Evolutionary conservation across 2,113 vertebrate species (phyloP).

Genomic region (Spea multiplicata): DNA sequence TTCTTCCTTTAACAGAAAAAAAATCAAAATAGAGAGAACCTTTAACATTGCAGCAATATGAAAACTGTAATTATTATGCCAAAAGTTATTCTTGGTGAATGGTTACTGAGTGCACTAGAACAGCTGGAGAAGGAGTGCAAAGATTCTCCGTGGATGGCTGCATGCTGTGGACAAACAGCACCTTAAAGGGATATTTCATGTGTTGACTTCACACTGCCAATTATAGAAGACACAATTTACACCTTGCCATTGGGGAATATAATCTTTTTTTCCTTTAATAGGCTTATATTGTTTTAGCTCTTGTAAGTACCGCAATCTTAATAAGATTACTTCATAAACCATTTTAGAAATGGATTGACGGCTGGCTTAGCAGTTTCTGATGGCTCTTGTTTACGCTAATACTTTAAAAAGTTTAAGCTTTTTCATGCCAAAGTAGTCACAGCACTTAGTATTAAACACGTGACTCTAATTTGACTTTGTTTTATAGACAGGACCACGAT

Average conservation of each 20-base stretch:
- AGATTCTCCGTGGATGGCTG: background rate
- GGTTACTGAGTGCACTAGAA: constrained; percentile 20
- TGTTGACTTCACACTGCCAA: background rate
- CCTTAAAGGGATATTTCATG: constrained; percentile 13
- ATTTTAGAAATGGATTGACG: constrained; percentile 29
- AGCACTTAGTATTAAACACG: background rate
- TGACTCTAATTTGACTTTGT: background rate
- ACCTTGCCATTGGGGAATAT: background rate
- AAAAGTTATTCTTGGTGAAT: constrained; percentile 7
- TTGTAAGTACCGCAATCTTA: constrained; percentile 32
- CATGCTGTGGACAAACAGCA: background rate
- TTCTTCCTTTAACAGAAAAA: too few species aligned
- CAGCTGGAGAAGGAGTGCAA: constrained; percentile 1
- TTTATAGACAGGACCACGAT: background rate
- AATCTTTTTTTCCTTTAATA: constrained; percentile 4
- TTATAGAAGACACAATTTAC: background rate
- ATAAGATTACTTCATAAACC: constrained; percentile 24
- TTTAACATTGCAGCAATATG: background rate
- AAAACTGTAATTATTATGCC: background rate
- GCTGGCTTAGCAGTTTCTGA: constrained; percentile 19
- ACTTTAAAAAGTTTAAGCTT: constrained; percentile 23
- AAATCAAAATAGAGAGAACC: constrained; percentile 1
- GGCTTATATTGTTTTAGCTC: constrained; percentile 3
- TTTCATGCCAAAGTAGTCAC: background rate
- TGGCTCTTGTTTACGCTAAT: background rate